Evolutionary conservation across 2,888 invertebrate genomes (phyloP).

Genomic region (Pristionchus exspectatus): DNA sequence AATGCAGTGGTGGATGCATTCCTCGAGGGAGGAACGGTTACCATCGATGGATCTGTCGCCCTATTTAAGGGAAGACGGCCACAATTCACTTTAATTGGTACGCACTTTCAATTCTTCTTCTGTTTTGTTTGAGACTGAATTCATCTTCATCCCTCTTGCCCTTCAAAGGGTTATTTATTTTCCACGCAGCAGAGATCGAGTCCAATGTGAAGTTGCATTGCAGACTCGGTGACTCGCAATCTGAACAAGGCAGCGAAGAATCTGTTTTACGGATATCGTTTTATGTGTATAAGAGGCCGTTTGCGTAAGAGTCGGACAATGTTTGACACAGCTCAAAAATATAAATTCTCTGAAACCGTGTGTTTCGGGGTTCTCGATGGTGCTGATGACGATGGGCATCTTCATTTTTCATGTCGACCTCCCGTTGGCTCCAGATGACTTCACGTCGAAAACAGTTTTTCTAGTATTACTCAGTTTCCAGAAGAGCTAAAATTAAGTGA

Average conservation of each 20-base stretch:
- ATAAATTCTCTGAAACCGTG: too few species aligned
- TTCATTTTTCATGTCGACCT: too few species aligned
- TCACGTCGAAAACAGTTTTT: too few species aligned
- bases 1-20: conserved; percentile 56
- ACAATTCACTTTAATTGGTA: conserved; percentile 33
- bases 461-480: too few species aligned
- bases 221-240: conserved; percentile 48
- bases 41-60: neutral
- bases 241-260: conserved; percentile 41
- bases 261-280: conserved; percentile 15
- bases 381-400: too few species aligned
- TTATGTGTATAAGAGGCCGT: conserved; percentile 3
- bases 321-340: too few species aligned
- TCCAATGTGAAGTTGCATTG: neutral
- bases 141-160: neutral
- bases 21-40: conserved; percentile 53
- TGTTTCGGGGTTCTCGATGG: too few species aligned
- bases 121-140: neutral
- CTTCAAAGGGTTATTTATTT: neutral
- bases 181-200: too few species aligned
- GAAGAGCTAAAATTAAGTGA: too few species aligned
- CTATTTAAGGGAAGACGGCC: conserved; percentile 31
- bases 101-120: neutral
- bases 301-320: too few species aligned
- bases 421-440: too few species aligned